Evolutionary conservation across 2,888 invertebrate species (phyloP), one percentile per base, ranked within the genome.

Genomic region (Eupithecia subfuscata): DNA sequence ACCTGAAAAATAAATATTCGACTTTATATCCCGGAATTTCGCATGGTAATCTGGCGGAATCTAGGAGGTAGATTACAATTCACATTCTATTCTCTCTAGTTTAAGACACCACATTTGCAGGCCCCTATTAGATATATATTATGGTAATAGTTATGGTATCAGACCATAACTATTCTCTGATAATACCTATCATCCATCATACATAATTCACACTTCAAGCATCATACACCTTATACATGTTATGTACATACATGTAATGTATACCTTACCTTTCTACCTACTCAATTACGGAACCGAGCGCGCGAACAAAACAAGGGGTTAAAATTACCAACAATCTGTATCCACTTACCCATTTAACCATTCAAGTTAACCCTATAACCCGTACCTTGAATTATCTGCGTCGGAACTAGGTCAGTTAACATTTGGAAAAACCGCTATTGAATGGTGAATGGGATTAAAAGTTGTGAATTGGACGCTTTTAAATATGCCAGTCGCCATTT

Each of bases 381-480:
- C 71, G n/a, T 71, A 71, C 75, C 75, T 75, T 75, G 75, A 71
- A 75, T 71, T 71, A 68, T 67, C 65, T 72, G 40, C n/a, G 37
- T 43, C 40, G 56, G 56, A 75, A 75, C 43, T 71, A 75, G 74
- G 74, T 75, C 74, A 75, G 60, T 60, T 34, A 67, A 67, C 65
- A 40, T 65, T 65, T 22, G 48, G 56, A 69, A 69, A 34, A 52
- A 69, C 69, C 48, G 69, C 65, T 40, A 22, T 37, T 40, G n/a
- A 67, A 67, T 40, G 65, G 64, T 67, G 34, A 25, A 60, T n/a
- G 40, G 40, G 40, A 67, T 67, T 40, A 40, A 67, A 6, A 67
- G 22, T 67, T 67, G 65, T 40, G 65, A 67, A 65, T 65, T 67
- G 40, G 40, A 65, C 40, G 37, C 65, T 67, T 67, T 67, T 40